Evolutionary conservation across 2,888 invertebrate genomes (phyloP).

Genomic region (Folsomia manolachei): DNA sequence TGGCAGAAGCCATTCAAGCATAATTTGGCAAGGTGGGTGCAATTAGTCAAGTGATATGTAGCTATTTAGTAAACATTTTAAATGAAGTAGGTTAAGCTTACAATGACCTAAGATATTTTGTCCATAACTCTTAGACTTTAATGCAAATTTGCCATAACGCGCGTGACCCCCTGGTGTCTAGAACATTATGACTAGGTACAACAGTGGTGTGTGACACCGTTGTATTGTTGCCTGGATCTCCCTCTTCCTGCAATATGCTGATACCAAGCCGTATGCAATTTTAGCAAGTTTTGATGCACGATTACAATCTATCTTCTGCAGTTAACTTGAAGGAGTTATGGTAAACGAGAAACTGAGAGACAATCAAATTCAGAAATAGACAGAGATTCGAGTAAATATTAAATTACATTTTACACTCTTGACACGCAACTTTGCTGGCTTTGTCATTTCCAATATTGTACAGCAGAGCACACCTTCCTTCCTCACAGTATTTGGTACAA

Average conservation of each 20-base stretch:
- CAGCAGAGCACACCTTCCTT: too few species aligned
- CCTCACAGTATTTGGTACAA: background rate
- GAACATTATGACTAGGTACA: background rate
- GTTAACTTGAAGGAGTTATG: background rate
- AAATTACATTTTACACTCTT: background rate
- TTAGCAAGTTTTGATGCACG: too few species aligned
- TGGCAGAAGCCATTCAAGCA: background rate
- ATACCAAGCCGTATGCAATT: too few species aligned
- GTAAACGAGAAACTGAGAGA: background rate
- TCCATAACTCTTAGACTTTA: background rate
- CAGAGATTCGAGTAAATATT: background rate
- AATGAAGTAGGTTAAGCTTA: background rate
- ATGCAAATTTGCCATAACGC: background rate
- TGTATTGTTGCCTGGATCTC: too few species aligned
- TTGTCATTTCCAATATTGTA: too few species aligned
- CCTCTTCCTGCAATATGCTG: too few species aligned
- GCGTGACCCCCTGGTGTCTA: background rate
- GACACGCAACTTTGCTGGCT: background rate
- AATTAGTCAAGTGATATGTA: constrained; percentile 4
- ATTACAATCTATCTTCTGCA: background rate
- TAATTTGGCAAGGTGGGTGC: background rate
- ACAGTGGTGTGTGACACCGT: background rate
- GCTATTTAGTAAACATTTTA: background rate
- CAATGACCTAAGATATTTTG: background rate
- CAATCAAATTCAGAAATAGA: constrained; percentile 8